These are phyloP conservation scores for Pseudachorutes palmiensis DNA, from an alignment of 1,140 invertebrate genomes.

Conservation along the genomic window DNA sequence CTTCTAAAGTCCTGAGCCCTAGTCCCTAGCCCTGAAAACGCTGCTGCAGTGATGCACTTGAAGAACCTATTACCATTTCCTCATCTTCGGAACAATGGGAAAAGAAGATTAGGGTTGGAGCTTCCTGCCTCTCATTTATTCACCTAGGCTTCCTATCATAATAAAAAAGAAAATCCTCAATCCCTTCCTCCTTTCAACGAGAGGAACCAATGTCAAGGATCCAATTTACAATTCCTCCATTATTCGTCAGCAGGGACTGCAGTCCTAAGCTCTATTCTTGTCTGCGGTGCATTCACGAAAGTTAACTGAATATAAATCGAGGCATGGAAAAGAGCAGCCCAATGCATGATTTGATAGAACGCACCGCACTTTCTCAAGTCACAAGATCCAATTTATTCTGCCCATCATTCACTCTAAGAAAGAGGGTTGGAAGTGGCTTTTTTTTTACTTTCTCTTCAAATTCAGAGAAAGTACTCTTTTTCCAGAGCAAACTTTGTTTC, in stretches of 20 bases:
- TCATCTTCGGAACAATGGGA: conserved; percentile 1
- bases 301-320: background rate
- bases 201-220: conserved; percentile 1
- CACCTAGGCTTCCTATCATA: background rate
- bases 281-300: background rate
- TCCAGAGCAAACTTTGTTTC: conserved; percentile 15
- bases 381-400: background rate
- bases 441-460: background rate
- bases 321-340: background rate
- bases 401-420: background rate
- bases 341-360: conserved; percentile 7
- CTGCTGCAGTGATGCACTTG: too few relatives aligned
- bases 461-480: background rate
- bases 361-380: background rate
- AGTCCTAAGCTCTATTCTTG: too few relatives aligned
- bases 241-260: too few relatives aligned
- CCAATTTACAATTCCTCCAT: conserved; percentile 5
- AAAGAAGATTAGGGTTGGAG: background rate
- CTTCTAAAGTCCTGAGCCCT: background rate
- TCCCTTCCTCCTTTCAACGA: background rate
- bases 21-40: background rate
- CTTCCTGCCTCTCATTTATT: conserved; percentile 1
- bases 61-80: background rate
- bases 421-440: background rate
- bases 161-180: conserved; percentile 7